A percentile compares a stretch with the other conserved stretches of the same genome.
Evolutionary conservation across 2,888 invertebrate genomes (phyloP).

Genomic region (Zygogramma bicolorata): DNA sequence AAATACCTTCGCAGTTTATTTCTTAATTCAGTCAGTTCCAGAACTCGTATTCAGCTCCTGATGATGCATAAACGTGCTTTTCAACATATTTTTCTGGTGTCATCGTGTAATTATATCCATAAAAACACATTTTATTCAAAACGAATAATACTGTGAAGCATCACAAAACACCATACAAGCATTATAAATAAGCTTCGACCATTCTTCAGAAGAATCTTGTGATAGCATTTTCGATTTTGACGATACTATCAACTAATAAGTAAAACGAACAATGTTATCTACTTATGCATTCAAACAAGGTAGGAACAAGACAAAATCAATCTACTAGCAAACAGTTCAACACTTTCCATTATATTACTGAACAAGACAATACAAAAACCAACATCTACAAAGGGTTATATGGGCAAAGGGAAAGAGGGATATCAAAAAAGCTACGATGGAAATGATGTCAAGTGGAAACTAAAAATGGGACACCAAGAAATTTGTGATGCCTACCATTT

Average conservation of each 20-base stretch:
- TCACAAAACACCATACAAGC: slow-evolving; percentile 1
- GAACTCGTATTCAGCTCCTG: not conserved
- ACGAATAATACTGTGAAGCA: not conserved
- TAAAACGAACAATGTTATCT: slow-evolving; percentile 15
- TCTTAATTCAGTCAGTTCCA: not conserved
- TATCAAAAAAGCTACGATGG: slow-evolving; percentile 36
- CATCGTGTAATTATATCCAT: not conserved
- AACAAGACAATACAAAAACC: slow-evolving; percentile 40
- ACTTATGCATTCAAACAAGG: slow-evolving; percentile 34
- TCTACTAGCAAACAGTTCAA: slow-evolving; percentile 37
- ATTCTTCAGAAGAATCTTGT: not conserved
- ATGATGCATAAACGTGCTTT: not conserved
- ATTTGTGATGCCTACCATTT: slow-evolving; percentile 62
- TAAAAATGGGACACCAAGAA: slow-evolving; percentile 44
- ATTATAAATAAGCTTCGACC: not conserved
- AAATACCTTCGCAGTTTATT: not conserved
- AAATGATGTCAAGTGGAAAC: slow-evolving; percentile 26
- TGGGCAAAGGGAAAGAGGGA: slow-evolving; percentile 23
- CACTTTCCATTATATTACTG: slow-evolving; percentile 22
- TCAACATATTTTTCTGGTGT: not conserved
- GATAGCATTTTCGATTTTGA: not conserved
- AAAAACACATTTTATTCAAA: not conserved
- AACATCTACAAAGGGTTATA: slow-evolving; percentile 37
- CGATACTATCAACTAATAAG: not conserved
- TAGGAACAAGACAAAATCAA: slow-evolving; percentile 15